Base-by-base conservation (phyloP, 2,888 invertebrate genomes). In the Tromatobia lineatoria region DNA sequence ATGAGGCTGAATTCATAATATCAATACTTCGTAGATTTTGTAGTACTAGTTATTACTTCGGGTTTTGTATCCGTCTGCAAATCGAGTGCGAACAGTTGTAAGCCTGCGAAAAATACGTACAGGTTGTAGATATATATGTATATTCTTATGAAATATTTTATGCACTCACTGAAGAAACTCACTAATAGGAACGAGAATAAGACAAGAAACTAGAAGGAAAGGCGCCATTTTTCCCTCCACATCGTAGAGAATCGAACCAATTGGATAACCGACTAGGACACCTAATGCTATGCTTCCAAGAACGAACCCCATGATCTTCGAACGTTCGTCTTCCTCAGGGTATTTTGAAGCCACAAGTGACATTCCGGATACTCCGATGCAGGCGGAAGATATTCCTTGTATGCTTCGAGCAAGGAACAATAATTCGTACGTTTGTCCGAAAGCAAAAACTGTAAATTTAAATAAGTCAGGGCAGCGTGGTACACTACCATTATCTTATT, bases 281-380 rank as follows among this genome's bases (percentile, higher is more conserved):
- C 98, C 98, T 3, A 97, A 92, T 0, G 97, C 98, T 75, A 97
- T 96, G 82, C 97, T 97, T 6, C 98, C 97, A 91, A 98, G 95
- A 1, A 97, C 96, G 34, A 97, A 94, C 0, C 98, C 98, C 96
- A 98, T 97, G n/a, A 96, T 94, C 90, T 95, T 95, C 29, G 96
- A 96, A 84, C 96, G 93, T 23, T 94, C 94, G 80, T 93, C 93
- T 87, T 95, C 95, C 77, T 95, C 95, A 0, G 94, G 93, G 76
- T 94, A 91, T 83, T 92, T 92, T n/a, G 90, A 92, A 0, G 98
- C 97, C 69, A 98, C 95, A 88, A 97, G 94, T 86, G 97, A 97
- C 97, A 98, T 97, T 50, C 97, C 97, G 89, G 97, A 96, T 7
- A 98, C 96, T 20, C 96, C 96, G 80, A 97, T 96, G 87, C 97